A percentile compares a stretch with the other conserved stretches of the same genome.
Evolutionary conservation across 37 sponge, comb jelly and placozoan genomes (phyloP).

Genomic region (Geodia barretti): DNA sequence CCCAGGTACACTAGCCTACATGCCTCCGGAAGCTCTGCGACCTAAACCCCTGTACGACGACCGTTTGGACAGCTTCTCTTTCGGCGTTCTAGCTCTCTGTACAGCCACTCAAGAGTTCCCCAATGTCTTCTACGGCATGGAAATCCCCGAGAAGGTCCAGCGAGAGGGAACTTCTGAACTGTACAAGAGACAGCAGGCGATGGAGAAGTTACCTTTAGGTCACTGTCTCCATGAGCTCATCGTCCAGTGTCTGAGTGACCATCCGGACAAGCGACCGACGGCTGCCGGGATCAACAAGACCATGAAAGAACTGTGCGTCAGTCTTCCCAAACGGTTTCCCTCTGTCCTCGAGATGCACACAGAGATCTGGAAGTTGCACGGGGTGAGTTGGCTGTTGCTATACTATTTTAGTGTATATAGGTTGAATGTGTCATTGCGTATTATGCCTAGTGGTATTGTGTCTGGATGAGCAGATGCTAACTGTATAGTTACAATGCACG

Average conservation of each 20-base stretch:
- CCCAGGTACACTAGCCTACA: slow-evolving; percentile 8
- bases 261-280: slow-evolving; percentile 3
- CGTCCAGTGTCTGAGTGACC: slow-evolving; percentile 2
- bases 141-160: neutral
- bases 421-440: too few species aligned
- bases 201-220: neutral
- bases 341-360: neutral
- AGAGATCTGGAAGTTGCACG: neutral
- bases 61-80: slow-evolving; percentile 4
- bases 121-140: neutral
- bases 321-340: neutral
- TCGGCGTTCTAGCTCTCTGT: slow-evolving; percentile 3
- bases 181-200: neutral
- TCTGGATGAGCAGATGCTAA: too few species aligned
- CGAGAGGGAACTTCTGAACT: neutral
- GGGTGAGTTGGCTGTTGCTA: too few species aligned
- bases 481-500: too few species aligned
- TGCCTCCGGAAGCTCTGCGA: slow-evolving; percentile 7
- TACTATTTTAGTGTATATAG: too few species aligned
- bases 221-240: slow-evolving; percentile 4
- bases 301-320: slow-evolving; percentile 1
- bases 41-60: neutral
- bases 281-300: neutral
- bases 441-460: too few species aligned
- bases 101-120: slow-evolving; percentile 4